A percentile compares a stretch with the other conserved stretches of the same genome.
These are phyloP conservation scores for Sturmia bella DNA, from an alignment of 2,888 invertebrate species.

Conservation along the genomic window DNA sequence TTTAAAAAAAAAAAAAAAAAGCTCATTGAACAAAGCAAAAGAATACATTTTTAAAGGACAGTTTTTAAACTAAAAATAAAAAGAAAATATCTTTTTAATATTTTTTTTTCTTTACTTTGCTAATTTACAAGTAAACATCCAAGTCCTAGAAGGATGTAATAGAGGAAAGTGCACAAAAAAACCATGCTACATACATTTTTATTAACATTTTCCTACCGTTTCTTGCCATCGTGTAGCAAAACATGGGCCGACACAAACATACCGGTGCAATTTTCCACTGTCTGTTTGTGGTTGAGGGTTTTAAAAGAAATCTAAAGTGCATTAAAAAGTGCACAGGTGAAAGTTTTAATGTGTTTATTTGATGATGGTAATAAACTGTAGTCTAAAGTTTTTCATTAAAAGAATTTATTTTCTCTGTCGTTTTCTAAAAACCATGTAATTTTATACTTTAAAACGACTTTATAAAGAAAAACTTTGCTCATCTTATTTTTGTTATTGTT, in stretches of 20 bases:
- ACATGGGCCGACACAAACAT: neutral
- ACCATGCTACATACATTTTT: too few relatives aligned
- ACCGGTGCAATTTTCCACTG: neutral
- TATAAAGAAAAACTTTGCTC: slow-evolving; percentile 11
- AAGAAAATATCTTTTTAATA: too few relatives aligned
- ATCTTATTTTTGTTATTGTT: slow-evolving; percentile 25
- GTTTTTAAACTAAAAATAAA: too few relatives aligned
- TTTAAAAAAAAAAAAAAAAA: too few relatives aligned
- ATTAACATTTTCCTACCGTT: too few relatives aligned
- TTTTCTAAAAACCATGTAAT: slow-evolving; percentile 31
- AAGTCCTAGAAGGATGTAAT: too few relatives aligned
- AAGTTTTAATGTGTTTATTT: slow-evolving; percentile 69
- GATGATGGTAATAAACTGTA: slow-evolving; percentile 66
- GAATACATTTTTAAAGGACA: too few relatives aligned
- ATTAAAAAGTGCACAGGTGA: slow-evolving; percentile 66
- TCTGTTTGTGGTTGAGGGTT: slow-evolving; percentile 10
- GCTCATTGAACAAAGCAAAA: too few relatives aligned
- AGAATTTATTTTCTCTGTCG: neutral
- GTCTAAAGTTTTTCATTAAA: slow-evolving; percentile 44
- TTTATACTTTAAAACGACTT: slow-evolving; percentile 28
- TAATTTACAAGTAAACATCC: too few relatives aligned
- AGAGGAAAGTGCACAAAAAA: too few relatives aligned
- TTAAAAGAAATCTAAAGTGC: slow-evolving; percentile 54
- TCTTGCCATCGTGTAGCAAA: neutral
- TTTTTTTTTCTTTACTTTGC: too few relatives aligned